phyloP scores from a whole-genome alignment of 2,797 vertebrate genomes.

The Gymnocypris eckloni region DNA sequence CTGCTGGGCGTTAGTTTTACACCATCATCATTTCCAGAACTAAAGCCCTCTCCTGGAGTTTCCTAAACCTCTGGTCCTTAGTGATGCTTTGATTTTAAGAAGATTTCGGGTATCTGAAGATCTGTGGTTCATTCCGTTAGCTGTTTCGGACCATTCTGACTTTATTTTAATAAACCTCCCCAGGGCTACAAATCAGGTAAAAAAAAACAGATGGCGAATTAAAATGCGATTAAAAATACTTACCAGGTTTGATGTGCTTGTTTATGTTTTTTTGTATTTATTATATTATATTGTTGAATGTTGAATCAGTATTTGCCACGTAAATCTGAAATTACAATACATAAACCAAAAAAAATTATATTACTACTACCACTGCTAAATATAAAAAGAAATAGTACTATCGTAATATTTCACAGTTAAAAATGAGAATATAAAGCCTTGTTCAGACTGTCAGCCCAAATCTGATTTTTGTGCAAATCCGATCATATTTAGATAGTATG shows the following conservation, averaged over 20 bases:
- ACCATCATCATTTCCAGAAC: not conserved
- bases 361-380: not conserved
- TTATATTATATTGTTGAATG: not conserved
- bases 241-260: not conserved
- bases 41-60: not conserved
- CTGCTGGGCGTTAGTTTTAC: slow-evolving; percentile 18
- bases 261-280: not conserved
- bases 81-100: not conserved
- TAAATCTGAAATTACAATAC: not conserved
- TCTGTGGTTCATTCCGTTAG: not conserved
- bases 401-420: too few species aligned
- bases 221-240: not conserved
- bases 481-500: too few species aligned
- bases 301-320: not conserved
- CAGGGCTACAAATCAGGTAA: not conserved
- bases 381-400: not conserved
- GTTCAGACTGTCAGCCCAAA: too few species aligned
- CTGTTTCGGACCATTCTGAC: not conserved
- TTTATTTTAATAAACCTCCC: not conserved
- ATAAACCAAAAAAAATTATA: not conserved
- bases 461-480: too few species aligned
- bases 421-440: too few species aligned
- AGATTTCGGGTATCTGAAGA: not conserved
- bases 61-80: not conserved
- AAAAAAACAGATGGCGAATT: not conserved